These are phyloP conservation scores for Sorex fumeus DNA, from an alignment of 2,113 vertebrate genomes.

Conservation along the genomic window DNA sequence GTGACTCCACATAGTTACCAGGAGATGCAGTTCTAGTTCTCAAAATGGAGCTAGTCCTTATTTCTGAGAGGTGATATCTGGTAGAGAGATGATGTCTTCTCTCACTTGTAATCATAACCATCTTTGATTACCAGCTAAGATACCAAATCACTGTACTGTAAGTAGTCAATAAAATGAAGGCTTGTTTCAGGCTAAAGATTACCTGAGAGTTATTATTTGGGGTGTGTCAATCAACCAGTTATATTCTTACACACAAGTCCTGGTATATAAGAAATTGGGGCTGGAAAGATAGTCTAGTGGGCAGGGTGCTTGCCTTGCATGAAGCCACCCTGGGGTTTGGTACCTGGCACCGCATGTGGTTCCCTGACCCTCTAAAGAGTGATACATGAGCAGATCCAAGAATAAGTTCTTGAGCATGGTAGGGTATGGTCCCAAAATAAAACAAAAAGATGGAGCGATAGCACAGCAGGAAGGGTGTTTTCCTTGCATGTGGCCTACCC, in stretches of 20 bases:
- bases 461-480: no score
- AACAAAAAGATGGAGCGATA: no score
- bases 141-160: constrained; percentile 73
- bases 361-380: no score
- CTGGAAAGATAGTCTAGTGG: no score
- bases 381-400: no score
- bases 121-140: constrained; percentile 71
- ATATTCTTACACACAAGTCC: constrained; percentile 45
- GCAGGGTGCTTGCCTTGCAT: no score
- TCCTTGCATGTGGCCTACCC: no score
- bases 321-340: no score
- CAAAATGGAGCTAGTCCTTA: constrained; percentile 42
- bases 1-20: constrained; percentile 57
- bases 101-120: constrained; percentile 12
- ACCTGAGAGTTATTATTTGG: constrained; percentile 77
- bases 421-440: no score
- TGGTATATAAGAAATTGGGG: constrained; percentile 37
- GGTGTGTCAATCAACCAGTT: constrained; percentile 50
- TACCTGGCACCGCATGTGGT: no score
- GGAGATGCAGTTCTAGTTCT: constrained; percentile 58
- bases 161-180: constrained; percentile 76
- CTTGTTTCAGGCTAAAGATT: constrained; percentile 71
- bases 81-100: constrained; percentile 56
- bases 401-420: no score
- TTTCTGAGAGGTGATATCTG: constrained; percentile 60